phyloP scores from a whole-genome alignment of 1,140 invertebrate species.

The Conopomorpha cramerella region DNA sequence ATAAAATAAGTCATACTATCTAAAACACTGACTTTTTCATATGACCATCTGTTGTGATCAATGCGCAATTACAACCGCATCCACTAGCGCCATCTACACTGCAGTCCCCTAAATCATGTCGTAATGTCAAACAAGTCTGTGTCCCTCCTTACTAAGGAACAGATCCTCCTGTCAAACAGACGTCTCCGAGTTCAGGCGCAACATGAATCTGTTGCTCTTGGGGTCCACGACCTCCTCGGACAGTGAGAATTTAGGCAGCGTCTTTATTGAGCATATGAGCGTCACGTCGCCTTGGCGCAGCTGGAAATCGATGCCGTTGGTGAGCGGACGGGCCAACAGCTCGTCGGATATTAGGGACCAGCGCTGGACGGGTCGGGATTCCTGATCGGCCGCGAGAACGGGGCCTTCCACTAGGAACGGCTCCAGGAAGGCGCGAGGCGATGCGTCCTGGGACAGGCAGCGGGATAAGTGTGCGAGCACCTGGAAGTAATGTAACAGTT shows the following conservation, averaged over 20 bases:
- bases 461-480: constrained; percentile 78
- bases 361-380: constrained; percentile 76
- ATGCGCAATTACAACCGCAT: constrained; percentile 11
- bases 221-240: constrained; percentile 95
- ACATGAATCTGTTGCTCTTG: constrained; percentile 93
- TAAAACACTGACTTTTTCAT: too few species aligned
- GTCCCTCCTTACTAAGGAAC: constrained; percentile 17
- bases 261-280: constrained; percentile 82
- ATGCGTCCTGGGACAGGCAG: constrained; percentile 90
- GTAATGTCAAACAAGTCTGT: constrained; percentile 43
- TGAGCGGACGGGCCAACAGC: constrained; percentile 81
- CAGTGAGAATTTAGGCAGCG: constrained; percentile 90
- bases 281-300: constrained; percentile 93
- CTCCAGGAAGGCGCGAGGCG: constrained; percentile 91
- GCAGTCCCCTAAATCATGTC: not conserved
- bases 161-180: constrained; percentile 82
- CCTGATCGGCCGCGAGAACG: constrained; percentile 80
- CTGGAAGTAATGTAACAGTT: constrained; percentile 13
- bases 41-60: too few species aligned
- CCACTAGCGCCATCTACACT: not conserved
- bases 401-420: constrained; percentile 81
- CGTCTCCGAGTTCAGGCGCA: constrained; percentile 94
- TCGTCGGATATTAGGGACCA: constrained; percentile 95
- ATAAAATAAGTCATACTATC: too few species aligned
- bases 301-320: constrained; percentile 85